Evolutionary conservation across 2,113 vertebrate genomes (phyloP), one percentile per base, ranked within the genome.

Genomic region (Uria aalge): DNA sequence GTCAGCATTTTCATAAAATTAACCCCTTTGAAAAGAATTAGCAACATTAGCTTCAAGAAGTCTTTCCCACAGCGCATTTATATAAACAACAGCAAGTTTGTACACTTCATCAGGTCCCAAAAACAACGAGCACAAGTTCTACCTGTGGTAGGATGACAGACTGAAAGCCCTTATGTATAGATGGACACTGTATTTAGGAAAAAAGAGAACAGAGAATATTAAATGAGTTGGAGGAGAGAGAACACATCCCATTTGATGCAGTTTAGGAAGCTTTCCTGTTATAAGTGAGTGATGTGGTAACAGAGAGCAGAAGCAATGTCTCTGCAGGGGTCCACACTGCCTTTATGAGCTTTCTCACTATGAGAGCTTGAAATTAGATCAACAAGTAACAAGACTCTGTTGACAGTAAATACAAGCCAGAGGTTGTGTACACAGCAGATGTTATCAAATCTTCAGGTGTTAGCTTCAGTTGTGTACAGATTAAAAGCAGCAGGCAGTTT

Each of bases 351-450:
- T 79, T 66, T 85, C 92, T 87, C 67, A 26, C 36, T 48, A 10
- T 2, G 41, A 79, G 38, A 53, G 53, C 69, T 63, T 88, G 88
- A 93, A 94, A 85, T 90, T 19, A 93, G 57, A 96, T 79, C 62
- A 92, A 64, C 63, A 76, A 85, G 57, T 83, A 96, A 72, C 52
- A 88, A 56, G 74, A 73, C 22, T 30, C 62, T 88, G 71, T 52
- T 93, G 88, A 91, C 71, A 85, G 72, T 76, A 96, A 94, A 93
- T 40, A 90, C 12, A 66, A 92, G 74, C 45, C 50, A 90, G 92
- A 80, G 57, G 32, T 88, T 85, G 66, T 40, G 29, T 57, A 73
- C 30, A 68, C 32, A 90, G 77, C 50, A 88, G 82, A 93, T 85
- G 41, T 41, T 93, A 95, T 59, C 64, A 88, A 36, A 84, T 38